These are phyloP conservation scores for Dasyurus viverrinus DNA, from an alignment of 2,113 vertebrate genomes.

Conservation along the genomic window DNA sequence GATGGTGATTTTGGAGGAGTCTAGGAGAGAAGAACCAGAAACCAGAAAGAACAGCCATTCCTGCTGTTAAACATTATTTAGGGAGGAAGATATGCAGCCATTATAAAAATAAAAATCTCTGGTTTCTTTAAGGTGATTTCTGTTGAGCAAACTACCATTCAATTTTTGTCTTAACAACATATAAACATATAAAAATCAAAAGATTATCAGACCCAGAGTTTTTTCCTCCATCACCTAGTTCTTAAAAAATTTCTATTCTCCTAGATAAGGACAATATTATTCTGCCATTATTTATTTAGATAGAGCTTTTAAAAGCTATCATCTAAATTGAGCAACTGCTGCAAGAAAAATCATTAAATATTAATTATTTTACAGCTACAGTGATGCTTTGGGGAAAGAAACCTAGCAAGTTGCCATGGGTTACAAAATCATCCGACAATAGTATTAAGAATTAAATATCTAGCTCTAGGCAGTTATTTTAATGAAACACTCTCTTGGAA, in stretches of 20 bases:
- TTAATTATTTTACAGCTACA: constrained; percentile 44
- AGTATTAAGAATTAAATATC: constrained; percentile 1
- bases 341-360: constrained; percentile 19
- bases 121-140: constrained; percentile 23
- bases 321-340: background rate
- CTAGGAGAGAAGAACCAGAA: background rate
- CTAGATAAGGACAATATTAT: background rate
- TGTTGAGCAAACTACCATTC: background rate
- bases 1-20: background rate
- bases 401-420: constrained; percentile 19
- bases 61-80: background rate
- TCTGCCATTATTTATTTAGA: constrained; percentile 25
- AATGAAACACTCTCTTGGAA: background rate
- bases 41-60: background rate
- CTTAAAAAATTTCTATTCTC: constrained; percentile 10
- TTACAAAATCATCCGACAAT: constrained; percentile 9
- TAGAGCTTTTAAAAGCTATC: background rate
- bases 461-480: background rate
- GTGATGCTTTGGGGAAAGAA: constrained; percentile 36
- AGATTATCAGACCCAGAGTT: constrained; percentile 1
- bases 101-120: background rate
- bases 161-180: constrained; percentile 15
- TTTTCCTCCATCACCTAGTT: constrained; percentile 28
- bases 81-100: background rate
- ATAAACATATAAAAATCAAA: constrained; percentile 13